Evolutionary conservation across 2,797 vertebrate genomes (phyloP), one percentile per base, ranked within the genome.

Genomic region (Sparidentex hasta): DNA sequence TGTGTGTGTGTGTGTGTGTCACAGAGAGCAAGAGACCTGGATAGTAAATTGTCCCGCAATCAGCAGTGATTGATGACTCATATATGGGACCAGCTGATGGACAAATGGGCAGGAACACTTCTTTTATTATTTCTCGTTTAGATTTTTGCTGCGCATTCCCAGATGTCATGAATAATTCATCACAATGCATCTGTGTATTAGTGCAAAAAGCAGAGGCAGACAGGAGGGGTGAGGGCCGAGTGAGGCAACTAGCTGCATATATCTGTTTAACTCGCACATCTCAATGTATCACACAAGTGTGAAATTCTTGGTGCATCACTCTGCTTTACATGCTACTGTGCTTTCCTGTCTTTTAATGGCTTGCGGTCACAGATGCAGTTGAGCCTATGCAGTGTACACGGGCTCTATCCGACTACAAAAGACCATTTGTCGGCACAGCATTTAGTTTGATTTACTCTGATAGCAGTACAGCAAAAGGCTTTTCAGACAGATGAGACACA

Each of bases 1-100:
- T 47, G 25, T 63, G 47, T 14, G n/a, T n/a, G n/a, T n/a, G n/a
- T 48, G 64, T 38, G 44, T 50, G 16, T 41, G 38, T 5, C 23
- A 48, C 0, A 14, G 25, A 48, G 66, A 59, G 64, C 44, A 38
- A 29, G 8, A 78, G 9, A 27, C 20, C 4, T n/a, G 43, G 20
- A 68, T 1, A 27, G 43, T 14, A 27, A 29, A 65, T 38, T 11
- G 38, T 52, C 47, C 43, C 1, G 6, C 59, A 64, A 51, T 66
- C 23, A 7, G 18, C 23, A n/a, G 51, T 38, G 61, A 81, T 17
- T 25, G 50, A 80, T 86, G 76, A 87, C 68, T 85, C 83, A 84
- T 59, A 71, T 7, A 55, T 18, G 47, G 61, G 6, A 66, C 17
- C 62, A 52, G 57, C 43, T 68, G 52, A 76, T 48, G 63, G 72